Base-by-base conservation (phyloP, 2,797 vertebrate genomes). In the Sebastes matsubarae region DNA sequence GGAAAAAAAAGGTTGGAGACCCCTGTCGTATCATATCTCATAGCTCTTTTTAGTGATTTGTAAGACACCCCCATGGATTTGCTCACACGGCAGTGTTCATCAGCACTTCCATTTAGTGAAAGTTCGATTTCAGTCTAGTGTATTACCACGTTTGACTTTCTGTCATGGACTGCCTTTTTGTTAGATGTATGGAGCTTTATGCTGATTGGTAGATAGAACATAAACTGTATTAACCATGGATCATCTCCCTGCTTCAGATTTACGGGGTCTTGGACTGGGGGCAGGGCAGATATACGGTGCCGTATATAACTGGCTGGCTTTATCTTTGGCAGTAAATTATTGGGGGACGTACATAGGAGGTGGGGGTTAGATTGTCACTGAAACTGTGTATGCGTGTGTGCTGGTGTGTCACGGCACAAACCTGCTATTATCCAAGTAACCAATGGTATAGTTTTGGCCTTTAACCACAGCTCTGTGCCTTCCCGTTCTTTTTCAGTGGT, bases 261-360 rank as follows among this genome's bases (percentile, higher is more conserved):
- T 72, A 81, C 63, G 50, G 52, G 67, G 65, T 72, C 68, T 61
- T 32, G 13, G 25, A 58, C 30, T 69, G 5, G 18, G 32, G 57
- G 20, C 30, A 76, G 75, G 30, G 52, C 57, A 65, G 70, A 73
- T 73, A 69, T 65, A 64, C 30, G 5, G 63, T 58, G 30, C 59
- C 59, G 16, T 55, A 38, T 34, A 72, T 29, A 76, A 58, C 42
- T 42, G 67, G 27, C 25, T 70, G 71, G 30, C 64, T 82, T 58
- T 72, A 76, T 83, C 75, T 70, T 57, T 69, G 72, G 63, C 59
- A 66, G 27, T 87, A 81, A 81, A 86, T 84, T 52, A 83, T 27
- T 50, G 3, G 24, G 29, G 36, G 12, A 9, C 1, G 2, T 8
- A 71, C 54, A 68, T 3, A 32, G 20, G 34, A 2, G 24, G 8